phyloP scores from a whole-genome alignment of 2,113 vertebrate species.

The Osmerus eperlanus region DNA sequence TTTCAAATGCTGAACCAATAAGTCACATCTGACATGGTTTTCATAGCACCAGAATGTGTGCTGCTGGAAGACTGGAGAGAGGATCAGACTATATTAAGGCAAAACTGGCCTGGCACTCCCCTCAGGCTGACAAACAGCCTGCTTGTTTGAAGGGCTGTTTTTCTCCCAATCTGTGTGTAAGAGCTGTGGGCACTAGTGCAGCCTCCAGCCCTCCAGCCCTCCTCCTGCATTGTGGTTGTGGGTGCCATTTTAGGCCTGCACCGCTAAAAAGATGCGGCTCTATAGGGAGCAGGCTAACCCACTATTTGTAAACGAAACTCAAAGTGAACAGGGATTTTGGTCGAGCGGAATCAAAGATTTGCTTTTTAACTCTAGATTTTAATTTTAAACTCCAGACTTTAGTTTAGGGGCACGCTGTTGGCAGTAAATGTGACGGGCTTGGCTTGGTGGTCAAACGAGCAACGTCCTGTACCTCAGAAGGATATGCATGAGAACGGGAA shows the following conservation, averaged over 20 bases:
- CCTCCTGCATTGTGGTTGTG: slow-evolving; percentile 8
- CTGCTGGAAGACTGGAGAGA: slow-evolving; percentile 29
- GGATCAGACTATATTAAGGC: slow-evolving; percentile 74
- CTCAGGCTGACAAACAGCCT: slow-evolving; percentile 67
- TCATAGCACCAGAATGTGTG: slow-evolving; percentile 50
- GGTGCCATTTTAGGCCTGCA: slow-evolving; percentile 65
- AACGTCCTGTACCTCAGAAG: too few species aligned
- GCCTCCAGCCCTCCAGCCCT: slow-evolving; percentile 20
- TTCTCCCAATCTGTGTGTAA: slow-evolving; percentile 54
- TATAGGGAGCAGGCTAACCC: slow-evolving; percentile 49
- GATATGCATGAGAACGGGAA: too few species aligned
- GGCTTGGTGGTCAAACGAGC: too few species aligned
- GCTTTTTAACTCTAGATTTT: too few species aligned
- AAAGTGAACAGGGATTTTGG: slow-evolving; percentile 10
- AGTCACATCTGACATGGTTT: slow-evolving; percentile 65
- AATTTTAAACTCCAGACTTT: too few species aligned
- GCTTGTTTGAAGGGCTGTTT: slow-evolving; percentile 71
- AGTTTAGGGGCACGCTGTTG: too few species aligned
- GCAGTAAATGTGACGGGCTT: too few species aligned
- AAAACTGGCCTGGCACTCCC: slow-evolving; percentile 58
- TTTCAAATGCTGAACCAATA: slow-evolving; percentile 66
- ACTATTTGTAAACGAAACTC: slow-evolving; percentile 44
- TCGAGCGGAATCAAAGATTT: background rate
- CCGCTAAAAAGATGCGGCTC: slow-evolving; percentile 37
- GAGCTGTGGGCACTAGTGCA: slow-evolving; percentile 53